Conservation (phyloP, 2,797 vertebrate species). For the Novumbra hubbsi region DNA sequence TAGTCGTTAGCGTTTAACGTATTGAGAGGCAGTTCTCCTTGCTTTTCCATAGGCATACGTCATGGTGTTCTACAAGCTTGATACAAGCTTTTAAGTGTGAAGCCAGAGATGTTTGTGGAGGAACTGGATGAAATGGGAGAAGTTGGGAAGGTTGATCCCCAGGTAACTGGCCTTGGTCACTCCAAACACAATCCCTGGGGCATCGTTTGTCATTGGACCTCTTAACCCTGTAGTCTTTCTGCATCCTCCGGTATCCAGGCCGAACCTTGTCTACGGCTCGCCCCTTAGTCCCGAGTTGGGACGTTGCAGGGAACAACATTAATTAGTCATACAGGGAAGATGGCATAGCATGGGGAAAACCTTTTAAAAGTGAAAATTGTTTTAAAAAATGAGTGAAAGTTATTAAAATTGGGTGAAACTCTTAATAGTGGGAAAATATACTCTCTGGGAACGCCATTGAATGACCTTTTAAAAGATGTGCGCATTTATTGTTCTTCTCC, state of each 20-base stretch:
- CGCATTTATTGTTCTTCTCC: slow-evolving; percentile 17
- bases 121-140: no score
- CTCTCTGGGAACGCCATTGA: neutral
- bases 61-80: no score
- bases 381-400: slow-evolving; percentile 8
- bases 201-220: slow-evolving; percentile 30
- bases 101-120: no score
- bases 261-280: slow-evolving; percentile 33
- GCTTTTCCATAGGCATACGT: no score
- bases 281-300: slow-evolving; percentile 14
- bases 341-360: slow-evolving; percentile 25
- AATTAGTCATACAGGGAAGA: slow-evolving; percentile 57
- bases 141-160: no score
- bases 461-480: slow-evolving; percentile 33
- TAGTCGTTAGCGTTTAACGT: no score
- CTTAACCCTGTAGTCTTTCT: neutral
- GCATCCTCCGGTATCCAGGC: slow-evolving; percentile 58
- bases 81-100: no score
- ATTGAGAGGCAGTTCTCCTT: no score
- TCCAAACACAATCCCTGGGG: slow-evolving; percentile 39
- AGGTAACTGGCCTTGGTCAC: neutral
- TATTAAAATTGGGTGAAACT: neutral
- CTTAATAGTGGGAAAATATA: slow-evolving; percentile 10
- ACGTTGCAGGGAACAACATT: slow-evolving; percentile 60
- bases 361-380: slow-evolving; percentile 17